phyloP scores from a whole-genome alignment of 2,888 invertebrate species.

The Ecliptopera silaceata region DNA sequence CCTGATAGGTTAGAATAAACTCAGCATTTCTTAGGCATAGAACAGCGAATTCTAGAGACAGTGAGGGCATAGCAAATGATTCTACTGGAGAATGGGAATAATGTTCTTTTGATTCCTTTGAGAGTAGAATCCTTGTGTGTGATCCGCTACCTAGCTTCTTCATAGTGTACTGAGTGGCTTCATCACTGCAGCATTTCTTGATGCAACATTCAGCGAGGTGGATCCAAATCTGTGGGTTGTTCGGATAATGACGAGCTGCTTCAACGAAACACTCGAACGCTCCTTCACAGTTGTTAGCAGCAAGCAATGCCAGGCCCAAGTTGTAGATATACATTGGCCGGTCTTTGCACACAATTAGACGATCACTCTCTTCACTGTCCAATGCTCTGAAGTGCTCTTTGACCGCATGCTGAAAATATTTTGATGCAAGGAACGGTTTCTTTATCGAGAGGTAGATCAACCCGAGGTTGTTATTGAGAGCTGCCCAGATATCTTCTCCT shows the following conservation, averaged over 20 bases:
- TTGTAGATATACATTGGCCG: conserved; percentile 90
- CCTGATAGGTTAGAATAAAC: conserved; percentile 85
- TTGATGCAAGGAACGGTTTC: conserved; percentile 90
- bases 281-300: conserved; percentile 90
- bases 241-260: conserved; percentile 92
- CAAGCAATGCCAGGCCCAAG: conserved; percentile 91
- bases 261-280: conserved; percentile 96
- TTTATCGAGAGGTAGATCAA: conserved; percentile 91
- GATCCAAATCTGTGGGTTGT: conserved; percentile 95
- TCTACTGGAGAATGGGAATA: conserved; percentile 80
- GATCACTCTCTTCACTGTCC: conserved; percentile 70
- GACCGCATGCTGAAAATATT: conserved; percentile 91
- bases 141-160: conserved; percentile 74
- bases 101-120: conserved; percentile 69
- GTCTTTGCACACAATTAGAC: conserved; percentile 69
- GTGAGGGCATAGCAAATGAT: conserved; percentile 93
- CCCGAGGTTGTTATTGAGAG: conserved; percentile 91
- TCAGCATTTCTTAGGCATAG: conserved; percentile 94
- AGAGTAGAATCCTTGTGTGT: conserved; percentile 68
- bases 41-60: conserved; percentile 94
- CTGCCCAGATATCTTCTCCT: conserved; percentile 79
- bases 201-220: conserved; percentile 97
- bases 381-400: conserved; percentile 85
- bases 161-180: conserved; percentile 70
- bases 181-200: conserved; percentile 84